A percentile compares a stretch with the other conserved stretches of the same genome.
phyloP scores from a whole-genome alignment of 2,888 invertebrate species.

The Drosophila phalerata region DNA sequence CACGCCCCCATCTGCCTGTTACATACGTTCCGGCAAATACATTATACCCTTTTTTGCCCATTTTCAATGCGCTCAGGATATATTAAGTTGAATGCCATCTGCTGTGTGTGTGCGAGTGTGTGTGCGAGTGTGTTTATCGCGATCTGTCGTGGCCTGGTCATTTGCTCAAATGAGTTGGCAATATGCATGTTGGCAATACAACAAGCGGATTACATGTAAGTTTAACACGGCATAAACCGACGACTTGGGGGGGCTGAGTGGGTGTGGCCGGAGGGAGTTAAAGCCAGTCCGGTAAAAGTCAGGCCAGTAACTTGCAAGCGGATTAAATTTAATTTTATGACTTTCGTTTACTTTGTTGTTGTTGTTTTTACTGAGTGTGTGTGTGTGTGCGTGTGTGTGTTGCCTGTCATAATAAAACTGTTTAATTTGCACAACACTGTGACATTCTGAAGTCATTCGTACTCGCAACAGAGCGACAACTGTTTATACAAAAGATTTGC shows the following conservation, averaged over 20 bases:
- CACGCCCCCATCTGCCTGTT: too few relatives aligned
- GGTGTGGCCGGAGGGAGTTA: slow-evolving; percentile 57
- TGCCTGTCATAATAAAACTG: slow-evolving; percentile 74
- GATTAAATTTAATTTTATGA: slow-evolving; percentile 79
- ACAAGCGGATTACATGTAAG: slow-evolving; percentile 65
- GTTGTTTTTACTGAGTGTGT: slow-evolving; percentile 41
- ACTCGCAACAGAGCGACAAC: slow-evolving; percentile 10
- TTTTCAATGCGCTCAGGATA: too few relatives aligned
- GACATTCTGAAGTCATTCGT: slow-evolving; percentile 58
- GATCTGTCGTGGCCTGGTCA: slow-evolving; percentile 75
- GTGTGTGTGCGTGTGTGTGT: slow-evolving; percentile 18
- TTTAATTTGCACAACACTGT: slow-evolving; percentile 61
- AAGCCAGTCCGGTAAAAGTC: slow-evolving; percentile 42
- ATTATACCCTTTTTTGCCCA: too few relatives aligned
- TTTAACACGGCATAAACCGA: slow-evolving; percentile 29
- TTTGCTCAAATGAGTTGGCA: slow-evolving; percentile 81
- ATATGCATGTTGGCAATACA: slow-evolving; percentile 54
- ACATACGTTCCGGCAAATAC: too few relatives aligned
- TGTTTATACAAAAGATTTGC: slow-evolving; percentile 17
- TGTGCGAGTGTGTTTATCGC: slow-evolving; percentile 57
- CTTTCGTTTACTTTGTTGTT: slow-evolving; percentile 56
- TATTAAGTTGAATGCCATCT: slow-evolving; percentile 75
- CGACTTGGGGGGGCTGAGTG: slow-evolving; percentile 35
- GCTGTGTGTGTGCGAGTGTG: slow-evolving; percentile 2
- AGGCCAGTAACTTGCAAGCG: slow-evolving; percentile 59